Base-by-base conservation (phyloP, 2,113 vertebrate genomes). In the Thamnophis sirtalis region DNA sequence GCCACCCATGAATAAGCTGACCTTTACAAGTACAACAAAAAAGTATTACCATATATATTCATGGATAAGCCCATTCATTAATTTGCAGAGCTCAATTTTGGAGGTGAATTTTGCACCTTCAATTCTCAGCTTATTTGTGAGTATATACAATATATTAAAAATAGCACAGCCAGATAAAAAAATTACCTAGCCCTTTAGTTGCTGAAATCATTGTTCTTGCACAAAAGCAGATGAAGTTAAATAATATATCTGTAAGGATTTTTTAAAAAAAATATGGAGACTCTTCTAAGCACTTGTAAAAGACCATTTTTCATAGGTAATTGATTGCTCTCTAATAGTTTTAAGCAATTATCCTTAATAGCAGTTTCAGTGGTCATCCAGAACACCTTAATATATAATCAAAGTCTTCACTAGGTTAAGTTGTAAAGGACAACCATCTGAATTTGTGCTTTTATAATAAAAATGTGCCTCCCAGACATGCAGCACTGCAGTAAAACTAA, bases 301-400 rank as follows among this genome's bases (percentile, higher is more conserved):
- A 68, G 24, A 88, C 60, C 91, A 96, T 95, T 93, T 89, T 93
- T 55, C 50, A 51, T 58, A 87, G 90, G 58, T 92, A 90, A 89
- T 53, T 93, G 85, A 86, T 95, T 95, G 22, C 89, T 93, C 73
- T 90, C 54, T 8, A 24, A 84, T 60, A 53, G 90, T 95, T 96
- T 91, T 93, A 73, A 88, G 96, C 94, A 92, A 91, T 91, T 68
- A 93, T 53, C 33, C 90, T 58, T 94, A 91, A 95, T 94, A 92
- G 93, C 58, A 95, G 53, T 43, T 93, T 91, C 68, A 55, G 90
- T 86, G 93, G 58, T 93, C 95, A 91, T 95, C 95, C 92, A 55
- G 93, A 93, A 90, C 56, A 93, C 89, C 58, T 92, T 93, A 73
- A 89, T 7, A 5, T 90, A 90, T n/a, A 95, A 93, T 48, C 48